These are phyloP conservation scores for Nomada goodeniana DNA, from an alignment of 2,888 invertebrate genomes.

Conservation along the genomic window DNA sequence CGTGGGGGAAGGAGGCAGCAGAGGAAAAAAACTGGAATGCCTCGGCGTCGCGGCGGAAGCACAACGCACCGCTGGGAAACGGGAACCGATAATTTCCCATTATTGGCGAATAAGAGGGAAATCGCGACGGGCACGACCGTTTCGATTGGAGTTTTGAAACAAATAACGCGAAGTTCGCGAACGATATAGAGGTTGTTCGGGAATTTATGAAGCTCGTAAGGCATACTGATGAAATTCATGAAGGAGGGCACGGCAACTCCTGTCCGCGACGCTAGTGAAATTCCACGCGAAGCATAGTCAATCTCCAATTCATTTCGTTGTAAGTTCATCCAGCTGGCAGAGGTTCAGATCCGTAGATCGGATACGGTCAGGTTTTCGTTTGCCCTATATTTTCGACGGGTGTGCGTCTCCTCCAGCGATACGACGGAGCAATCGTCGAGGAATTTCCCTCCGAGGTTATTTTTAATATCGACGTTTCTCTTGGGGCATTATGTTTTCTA, in stretches of 20 bases:
- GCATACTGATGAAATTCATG: conserved; percentile 61
- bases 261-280: conserved; percentile 41
- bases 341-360: conserved; percentile 65
- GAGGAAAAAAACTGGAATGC: background rate
- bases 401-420: background rate
- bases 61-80: background rate
- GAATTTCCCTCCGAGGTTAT: conserved; percentile 27
- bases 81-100: conserved; percentile 37
- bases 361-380: conserved; percentile 50
- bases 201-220: conserved; percentile 61
- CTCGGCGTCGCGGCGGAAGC: background rate
- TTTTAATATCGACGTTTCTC: conserved; percentile 13
- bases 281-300: conserved; percentile 51
- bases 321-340: conserved; percentile 69
- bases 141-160: conserved; percentile 51
- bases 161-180: conserved; percentile 44
- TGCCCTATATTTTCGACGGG: conserved; percentile 35
- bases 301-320: conserved; percentile 69
- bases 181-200: conserved; percentile 44
- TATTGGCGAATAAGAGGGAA: conserved; percentile 42
- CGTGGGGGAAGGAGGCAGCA: too few relatives aligned
- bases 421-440: conserved; percentile 31
- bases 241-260: conserved; percentile 29
- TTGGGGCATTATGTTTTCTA: background rate
- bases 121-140: conserved; percentile 25